A percentile compares a stretch with the other conserved stretches of the same genome.
Evolutionary conservation across 2,888 invertebrate genomes (phyloP).

Genomic region (Scaeva pyrastri): DNA sequence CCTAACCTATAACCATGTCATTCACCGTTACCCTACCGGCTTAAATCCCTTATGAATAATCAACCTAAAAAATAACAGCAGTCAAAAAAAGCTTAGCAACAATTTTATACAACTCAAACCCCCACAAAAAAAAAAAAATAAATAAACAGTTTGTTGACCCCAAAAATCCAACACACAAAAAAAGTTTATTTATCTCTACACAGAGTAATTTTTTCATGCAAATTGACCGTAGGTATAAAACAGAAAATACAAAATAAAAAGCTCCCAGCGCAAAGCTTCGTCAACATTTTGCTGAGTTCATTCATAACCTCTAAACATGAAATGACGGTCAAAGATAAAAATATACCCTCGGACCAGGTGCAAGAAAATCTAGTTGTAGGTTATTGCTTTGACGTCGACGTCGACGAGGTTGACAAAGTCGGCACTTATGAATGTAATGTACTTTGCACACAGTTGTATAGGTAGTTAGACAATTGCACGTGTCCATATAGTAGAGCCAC

Average conservation of each 20-base stretch:
- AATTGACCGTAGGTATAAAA: slow-evolving; percentile 58
- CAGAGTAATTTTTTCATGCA: slow-evolving; percentile 70
- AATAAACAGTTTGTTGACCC: slow-evolving; percentile 70
- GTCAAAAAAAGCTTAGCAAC: slow-evolving; percentile 53
- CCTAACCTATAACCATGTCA: slow-evolving; percentile 33
- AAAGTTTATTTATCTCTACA: slow-evolving; percentile 37
- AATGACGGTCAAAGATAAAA: slow-evolving; percentile 71
- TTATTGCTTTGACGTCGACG: no score
- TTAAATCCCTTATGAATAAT: slow-evolving; percentile 67
- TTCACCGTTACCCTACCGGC: slow-evolving; percentile 49
- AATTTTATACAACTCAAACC: slow-evolving; percentile 55
- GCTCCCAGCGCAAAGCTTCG: slow-evolving; percentile 45
- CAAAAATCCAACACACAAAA: slow-evolving; percentile 48
- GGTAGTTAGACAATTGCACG: slow-evolving; percentile 45
- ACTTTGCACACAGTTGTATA: background rate
- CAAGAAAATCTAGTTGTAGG: slow-evolving; percentile 35
- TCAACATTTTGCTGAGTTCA: slow-evolving; percentile 43
- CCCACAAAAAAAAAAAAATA: slow-evolving; percentile 38
- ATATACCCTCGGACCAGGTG: slow-evolving; percentile 60
- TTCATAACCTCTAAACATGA: slow-evolving; percentile 66
- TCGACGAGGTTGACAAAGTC: no score
- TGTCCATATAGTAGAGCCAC: slow-evolving; percentile 52
- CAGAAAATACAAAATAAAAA: slow-evolving; percentile 29
- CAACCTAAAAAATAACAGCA: slow-evolving; percentile 22
- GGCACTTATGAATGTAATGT: no score